Conservation (phyloP, 2,797 vertebrate species). For the Scolopax bukidnonensis region DNA sequence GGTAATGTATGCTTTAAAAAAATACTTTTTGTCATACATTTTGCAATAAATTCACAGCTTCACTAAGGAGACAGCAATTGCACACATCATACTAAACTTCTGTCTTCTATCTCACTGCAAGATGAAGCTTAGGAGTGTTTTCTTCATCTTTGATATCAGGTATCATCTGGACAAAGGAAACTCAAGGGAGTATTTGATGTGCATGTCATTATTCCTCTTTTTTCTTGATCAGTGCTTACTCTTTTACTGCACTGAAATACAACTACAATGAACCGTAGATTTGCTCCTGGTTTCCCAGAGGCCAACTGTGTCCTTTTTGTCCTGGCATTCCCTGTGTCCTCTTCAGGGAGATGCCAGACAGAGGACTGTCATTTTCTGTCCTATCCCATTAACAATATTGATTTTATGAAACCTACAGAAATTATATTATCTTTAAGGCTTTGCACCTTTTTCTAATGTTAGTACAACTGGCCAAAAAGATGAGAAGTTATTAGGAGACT, state of each 20-base stretch:
- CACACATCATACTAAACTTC: neutral
- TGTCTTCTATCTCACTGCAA: neutral
- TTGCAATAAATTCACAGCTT: neutral
- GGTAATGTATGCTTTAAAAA: conserved; percentile 74
- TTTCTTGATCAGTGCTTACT: neutral
- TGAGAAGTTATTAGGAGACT: neutral
- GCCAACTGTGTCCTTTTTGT: rapidly evolving
- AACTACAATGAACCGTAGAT: neutral
- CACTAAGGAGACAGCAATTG: neutral
- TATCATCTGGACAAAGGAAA: neutral
- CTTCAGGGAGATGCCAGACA: neutral
- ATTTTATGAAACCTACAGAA: neutral
- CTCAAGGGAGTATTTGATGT: neutral
- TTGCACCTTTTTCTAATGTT: neutral
- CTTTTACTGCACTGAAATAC: neutral
- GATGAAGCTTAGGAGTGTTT: neutral
- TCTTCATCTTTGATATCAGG: neutral
- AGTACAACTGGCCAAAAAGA: neutral
- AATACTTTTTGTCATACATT: neutral
- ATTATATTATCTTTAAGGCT: neutral
- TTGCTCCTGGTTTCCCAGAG: neutral
- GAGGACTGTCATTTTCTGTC: neutral
- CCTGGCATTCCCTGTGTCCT: neutral
- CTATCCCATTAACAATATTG: neutral
- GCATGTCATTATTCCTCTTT: neutral